Base-by-base conservation (phyloP, 2,797 vertebrate species). In the Myripristis jacobus region DNA sequence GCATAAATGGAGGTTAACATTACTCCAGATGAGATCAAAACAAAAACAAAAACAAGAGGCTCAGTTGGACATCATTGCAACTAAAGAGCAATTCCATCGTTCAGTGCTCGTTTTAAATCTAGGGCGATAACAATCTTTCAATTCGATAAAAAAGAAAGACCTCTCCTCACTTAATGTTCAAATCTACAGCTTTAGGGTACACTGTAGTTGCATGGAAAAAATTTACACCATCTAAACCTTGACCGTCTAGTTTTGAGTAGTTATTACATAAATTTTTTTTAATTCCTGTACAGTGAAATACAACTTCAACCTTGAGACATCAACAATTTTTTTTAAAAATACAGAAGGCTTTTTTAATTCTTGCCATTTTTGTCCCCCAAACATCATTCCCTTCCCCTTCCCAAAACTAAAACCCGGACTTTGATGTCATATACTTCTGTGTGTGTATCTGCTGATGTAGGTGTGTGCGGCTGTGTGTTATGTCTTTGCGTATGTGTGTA, bases 161-260 rank as follows among this genome's bases (percentile, higher is more conserved):
- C 55, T 82, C 78, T 83, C 71, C 52, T 84, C 63, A 80, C 58
- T 75, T 81, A 73, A 74, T 66, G 72, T 66, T 75, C 71, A 64
- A 74, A 77, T 73, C 82, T 86, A 93, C 91, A 92, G 91, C 92
- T 93, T 90, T 84, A 91, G 91, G 91, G 93, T 90, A 93, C 87
- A 78, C 84, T 82, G 81, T 73, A 93, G 94, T 87, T 88, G 29
- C 55, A 43, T 41, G 66, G 93, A 93, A 92, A 94, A 95, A 96
- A 96, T 94, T 94, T 94, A 96, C 95, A 97, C 94, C 95, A 94
- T 93, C 95, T 96, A 96, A 95, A 95, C 86, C 94, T 93, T 87
- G 93, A 96, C 95, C 93, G 94, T 95, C 96, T 95, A 96, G 91
- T 94, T 93, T 84, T 34, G 82, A 93, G 92, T 91, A 91, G 81